A percentile compares a stretch with the other conserved stretches of the same genome.
Conservation (phyloP, 2,113 vertebrate genomes). For the Semicossyphus pulcher region DNA sequence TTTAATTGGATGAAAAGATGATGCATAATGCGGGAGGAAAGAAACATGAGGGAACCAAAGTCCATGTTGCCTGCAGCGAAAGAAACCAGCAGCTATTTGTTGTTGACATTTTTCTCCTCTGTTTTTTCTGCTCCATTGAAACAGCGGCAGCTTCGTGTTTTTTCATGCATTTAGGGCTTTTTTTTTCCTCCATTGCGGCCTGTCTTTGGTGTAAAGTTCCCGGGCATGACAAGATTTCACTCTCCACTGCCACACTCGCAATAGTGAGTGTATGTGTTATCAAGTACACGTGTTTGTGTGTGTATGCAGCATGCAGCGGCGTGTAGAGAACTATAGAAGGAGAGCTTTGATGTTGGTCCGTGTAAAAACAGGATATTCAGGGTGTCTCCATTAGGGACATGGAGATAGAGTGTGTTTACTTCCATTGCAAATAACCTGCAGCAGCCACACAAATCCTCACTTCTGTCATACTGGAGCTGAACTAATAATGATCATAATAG, state of each 20-base stretch:
- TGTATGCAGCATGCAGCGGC: conserved; percentile 8
- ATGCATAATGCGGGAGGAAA: conserved; percentile 71
- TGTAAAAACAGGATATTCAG: conserved; percentile 27
- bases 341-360: conserved; percentile 63
- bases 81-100: conserved; percentile 79
- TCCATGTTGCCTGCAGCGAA: conserved; percentile 70
- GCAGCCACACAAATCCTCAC: conserved; percentile 4
- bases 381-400: conserved; percentile 57
- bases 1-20: conserved; percentile 82
- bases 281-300: conserved; percentile 27
- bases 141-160: conserved; percentile 62
- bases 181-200: conserved; percentile 35
- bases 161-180: conserved; percentile 60
- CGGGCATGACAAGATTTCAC: conserved; percentile 59
- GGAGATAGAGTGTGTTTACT: conserved; percentile 42
- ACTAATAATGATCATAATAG: conserved; percentile 16
- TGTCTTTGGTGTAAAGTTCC: conserved; percentile 53
- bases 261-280: conserved; percentile 15
- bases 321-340: conserved; percentile 23
- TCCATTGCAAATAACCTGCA: conserved; percentile 58
- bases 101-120: conserved; percentile 76
- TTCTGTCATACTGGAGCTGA: background rate
- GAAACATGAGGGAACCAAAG: conserved; percentile 70
- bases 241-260: conserved; percentile 52
- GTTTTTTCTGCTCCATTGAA: conserved; percentile 76